phyloP scores from a whole-genome alignment of 2,888 invertebrate species.

The Gandaritis pyraliata region DNA sequence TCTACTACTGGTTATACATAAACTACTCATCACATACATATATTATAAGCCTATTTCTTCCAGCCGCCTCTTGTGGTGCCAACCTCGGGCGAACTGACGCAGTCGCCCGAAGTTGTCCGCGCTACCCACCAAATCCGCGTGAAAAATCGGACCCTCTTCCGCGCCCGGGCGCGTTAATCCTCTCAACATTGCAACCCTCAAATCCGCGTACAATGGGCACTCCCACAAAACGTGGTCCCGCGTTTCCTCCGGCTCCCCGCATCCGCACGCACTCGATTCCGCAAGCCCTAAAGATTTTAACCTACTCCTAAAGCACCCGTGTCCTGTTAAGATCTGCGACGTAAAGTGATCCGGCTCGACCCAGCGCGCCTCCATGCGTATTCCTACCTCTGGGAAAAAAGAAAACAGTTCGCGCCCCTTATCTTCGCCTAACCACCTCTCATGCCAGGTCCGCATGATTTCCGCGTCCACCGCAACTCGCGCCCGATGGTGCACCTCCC shows the following conservation, averaged over 20 bases:
- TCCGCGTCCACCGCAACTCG: background rate
- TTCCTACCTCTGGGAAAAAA: slow-evolving; percentile 16
- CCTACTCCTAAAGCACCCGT: slow-evolving; percentile 7
- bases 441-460: no score
- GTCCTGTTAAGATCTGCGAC: slow-evolving; percentile 1
- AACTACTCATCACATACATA: no score
- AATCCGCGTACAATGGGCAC: background rate
- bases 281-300: background rate
- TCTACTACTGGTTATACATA: no score
- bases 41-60: no score
- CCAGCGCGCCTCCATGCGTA: slow-evolving; percentile 19
- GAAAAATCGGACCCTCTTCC: background rate
- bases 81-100: no score
- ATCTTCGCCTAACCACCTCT: no score
- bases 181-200: background rate
- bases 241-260: slow-evolving; percentile 6
- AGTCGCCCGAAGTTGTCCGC: no score
- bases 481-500: background rate
- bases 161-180: background rate
- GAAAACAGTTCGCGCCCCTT: no score
- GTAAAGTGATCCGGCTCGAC: slow-evolving; percentile 13
- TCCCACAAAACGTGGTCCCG: slow-evolving; percentile 14
- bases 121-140: no score
- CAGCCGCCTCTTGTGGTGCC: no score
- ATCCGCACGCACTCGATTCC: background rate